These are phyloP conservation scores for Diachasma alloeum DNA, from an alignment of 1,140 invertebrate species.

Conservation along the genomic window DNA sequence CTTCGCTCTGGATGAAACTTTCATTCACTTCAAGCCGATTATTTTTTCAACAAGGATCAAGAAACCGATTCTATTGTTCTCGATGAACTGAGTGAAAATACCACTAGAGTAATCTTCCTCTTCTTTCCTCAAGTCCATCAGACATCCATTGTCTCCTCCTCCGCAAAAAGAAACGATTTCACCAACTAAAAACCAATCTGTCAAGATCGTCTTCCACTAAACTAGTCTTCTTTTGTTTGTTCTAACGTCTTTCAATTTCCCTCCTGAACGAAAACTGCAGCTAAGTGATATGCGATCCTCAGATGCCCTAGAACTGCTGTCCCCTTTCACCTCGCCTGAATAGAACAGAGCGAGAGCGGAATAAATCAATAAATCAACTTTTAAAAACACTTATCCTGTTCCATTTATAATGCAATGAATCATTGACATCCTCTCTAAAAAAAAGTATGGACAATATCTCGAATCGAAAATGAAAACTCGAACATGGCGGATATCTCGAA, in stretches of 20 bases:
- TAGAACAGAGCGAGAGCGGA: neutral
- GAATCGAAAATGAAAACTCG: too few species aligned
- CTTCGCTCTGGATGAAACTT: neutral
- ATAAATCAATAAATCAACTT: neutral
- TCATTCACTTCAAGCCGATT: neutral
- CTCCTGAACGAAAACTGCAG: neutral
- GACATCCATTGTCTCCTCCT: conserved; percentile 20
- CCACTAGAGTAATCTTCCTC: conserved; percentile 43
- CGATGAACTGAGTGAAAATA: conserved; percentile 29
- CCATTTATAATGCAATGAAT: neutral
- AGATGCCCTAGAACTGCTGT: neutral
- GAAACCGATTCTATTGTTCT: neutral
- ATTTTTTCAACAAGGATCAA: neutral
- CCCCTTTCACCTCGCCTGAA: conserved; percentile 1
- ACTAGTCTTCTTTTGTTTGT: neutral
- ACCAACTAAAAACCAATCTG: conserved; percentile 6
- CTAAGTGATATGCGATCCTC: neutral
- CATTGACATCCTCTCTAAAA: too few species aligned
- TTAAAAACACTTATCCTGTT: neutral
- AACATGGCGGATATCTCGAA: too few species aligned
- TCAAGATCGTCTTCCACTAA: neutral
- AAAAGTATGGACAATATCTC: too few species aligned
- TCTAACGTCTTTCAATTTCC: neutral
- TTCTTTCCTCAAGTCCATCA: conserved; percentile 49
- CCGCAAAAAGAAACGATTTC: neutral